Evolutionary conservation across 30 jellyfish, hydroid and myxozoan genomes (phyloP).

Genomic region (Catostylus mosaicus): DNA sequence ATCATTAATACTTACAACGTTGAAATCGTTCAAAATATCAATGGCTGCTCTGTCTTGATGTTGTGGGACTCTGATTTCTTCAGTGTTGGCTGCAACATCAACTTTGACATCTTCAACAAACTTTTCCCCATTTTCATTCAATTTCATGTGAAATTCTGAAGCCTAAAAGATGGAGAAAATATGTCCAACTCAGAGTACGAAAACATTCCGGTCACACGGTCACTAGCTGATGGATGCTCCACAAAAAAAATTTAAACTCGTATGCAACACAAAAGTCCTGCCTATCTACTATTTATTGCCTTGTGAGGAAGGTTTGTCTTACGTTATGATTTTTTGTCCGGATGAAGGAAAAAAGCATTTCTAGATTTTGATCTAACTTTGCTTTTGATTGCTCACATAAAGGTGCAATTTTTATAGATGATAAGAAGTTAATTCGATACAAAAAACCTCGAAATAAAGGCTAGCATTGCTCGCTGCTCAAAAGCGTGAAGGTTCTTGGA

Average conservation of each 20-base stretch:
- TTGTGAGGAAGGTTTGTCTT: too few relatives aligned
- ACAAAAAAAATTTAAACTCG: neutral
- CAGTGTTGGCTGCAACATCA: slow-evolving; percentile 50
- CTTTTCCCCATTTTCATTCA: slow-evolving; percentile 41
- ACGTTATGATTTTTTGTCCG: too few relatives aligned
- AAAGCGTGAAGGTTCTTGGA: neutral
- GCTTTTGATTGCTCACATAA: too few relatives aligned
- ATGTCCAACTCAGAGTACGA: neutral
- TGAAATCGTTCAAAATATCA: slow-evolving; percentile 56
- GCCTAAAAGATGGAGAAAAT: slow-evolving; percentile 11
- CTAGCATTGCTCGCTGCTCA: neutral
- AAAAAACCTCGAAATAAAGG: too few relatives aligned
- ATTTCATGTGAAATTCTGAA: slow-evolving; percentile 27
- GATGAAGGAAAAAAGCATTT: too few relatives aligned
- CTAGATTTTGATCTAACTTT: too few relatives aligned
- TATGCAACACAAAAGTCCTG: too few relatives aligned
- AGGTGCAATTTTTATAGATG: neutral
- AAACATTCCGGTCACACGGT: neutral
- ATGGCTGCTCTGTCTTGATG: slow-evolving; percentile 42
- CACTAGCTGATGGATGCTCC: neutral
- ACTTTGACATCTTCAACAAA: slow-evolving; percentile 33
- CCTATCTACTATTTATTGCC: too few relatives aligned
- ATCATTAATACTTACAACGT: slow-evolving; percentile 44
- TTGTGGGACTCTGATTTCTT: slow-evolving; percentile 43
- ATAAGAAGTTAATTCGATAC: neutral